A percentile compares a stretch with the other conserved stretches of the same genome.
Conservation (phyloP, 2,797 vertebrate genomes). For the Cuniculus paca region DNA sequence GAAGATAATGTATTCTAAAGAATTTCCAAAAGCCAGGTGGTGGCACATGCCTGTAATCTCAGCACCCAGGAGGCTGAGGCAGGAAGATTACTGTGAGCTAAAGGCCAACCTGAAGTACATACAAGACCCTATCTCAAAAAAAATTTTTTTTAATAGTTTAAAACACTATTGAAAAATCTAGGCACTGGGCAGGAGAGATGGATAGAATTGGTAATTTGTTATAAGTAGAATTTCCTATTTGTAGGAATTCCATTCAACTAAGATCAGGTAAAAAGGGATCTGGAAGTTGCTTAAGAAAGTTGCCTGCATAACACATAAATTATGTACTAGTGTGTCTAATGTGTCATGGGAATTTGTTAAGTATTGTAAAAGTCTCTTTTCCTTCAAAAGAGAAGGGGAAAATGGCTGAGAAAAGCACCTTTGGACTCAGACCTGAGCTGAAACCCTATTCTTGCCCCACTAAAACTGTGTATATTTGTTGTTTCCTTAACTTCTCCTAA, state of each 20-base stretch:
- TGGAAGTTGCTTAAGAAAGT: slow-evolving; percentile 9
- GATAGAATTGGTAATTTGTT: neutral
- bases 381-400: neutral
- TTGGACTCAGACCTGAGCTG: slow-evolving; percentile 7
- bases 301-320: neutral
- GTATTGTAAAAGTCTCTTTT: slow-evolving; percentile 10
- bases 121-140: neutral
- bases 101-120: neutral
- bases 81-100: neutral
- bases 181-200: neutral
- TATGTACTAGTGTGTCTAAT: neutral
- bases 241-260: neutral
- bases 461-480: slow-evolving; percentile 16
- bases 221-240: neutral
- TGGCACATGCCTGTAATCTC: neutral
- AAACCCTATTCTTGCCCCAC: neutral
- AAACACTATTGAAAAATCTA: slow-evolving; percentile 40
- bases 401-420: slow-evolving; percentile 19
- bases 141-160: neutral
- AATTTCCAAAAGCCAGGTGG: neutral
- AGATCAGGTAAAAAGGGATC: neutral
- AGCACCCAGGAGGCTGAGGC: neutral
- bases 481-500: slow-evolving; percentile 21
- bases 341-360: slow-evolving; percentile 37
- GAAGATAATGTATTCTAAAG: slow-evolving; percentile 31